Conservation (phyloP, 2,113 vertebrate genomes). For the Cephalopholis sonnerati region DNA sequence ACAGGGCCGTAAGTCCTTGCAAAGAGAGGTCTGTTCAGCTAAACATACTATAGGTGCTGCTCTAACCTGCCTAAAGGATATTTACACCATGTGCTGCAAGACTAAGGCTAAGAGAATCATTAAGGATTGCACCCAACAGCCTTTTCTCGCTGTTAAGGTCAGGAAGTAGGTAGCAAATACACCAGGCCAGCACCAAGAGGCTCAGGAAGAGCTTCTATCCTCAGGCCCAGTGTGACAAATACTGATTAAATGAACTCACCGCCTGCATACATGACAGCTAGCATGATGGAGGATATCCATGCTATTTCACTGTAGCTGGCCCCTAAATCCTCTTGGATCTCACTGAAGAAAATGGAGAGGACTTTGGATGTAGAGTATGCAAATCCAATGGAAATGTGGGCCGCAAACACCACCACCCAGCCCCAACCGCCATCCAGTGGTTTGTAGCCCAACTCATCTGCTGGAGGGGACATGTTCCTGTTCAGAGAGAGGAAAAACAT, state of each 20-base stretch:
- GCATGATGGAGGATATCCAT: constrained; percentile 87
- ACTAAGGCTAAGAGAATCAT: too few species aligned
- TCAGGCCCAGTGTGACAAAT: background rate
- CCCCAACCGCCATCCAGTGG: constrained; percentile 88
- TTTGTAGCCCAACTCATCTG: constrained; percentile 31
- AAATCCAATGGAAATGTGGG: constrained; percentile 88
- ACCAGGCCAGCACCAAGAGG: too few species aligned
- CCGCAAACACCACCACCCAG: constrained; percentile 85
- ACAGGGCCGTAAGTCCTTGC: too few species aligned
- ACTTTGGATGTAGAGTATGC: constrained; percentile 88
- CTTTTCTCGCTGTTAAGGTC: too few species aligned
- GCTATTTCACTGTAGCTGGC: constrained; percentile 86
- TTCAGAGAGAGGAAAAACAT: background rate
- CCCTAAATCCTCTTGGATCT: constrained; percentile 87
- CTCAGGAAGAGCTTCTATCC: too few species aligned
- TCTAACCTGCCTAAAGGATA: too few species aligned
- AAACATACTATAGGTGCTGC: too few species aligned
- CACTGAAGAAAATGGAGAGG: constrained; percentile 88
- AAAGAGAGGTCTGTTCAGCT: too few species aligned
- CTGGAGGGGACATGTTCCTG: constrained; percentile 76
- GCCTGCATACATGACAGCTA: constrained; percentile 86
- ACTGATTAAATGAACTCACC: constrained; percentile 78
- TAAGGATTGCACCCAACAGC: too few species aligned
- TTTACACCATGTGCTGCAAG: too few species aligned
- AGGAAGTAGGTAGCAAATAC: too few species aligned